Conservation (phyloP, 2,888 invertebrate species). For the Drosophila mayaguana region DNA sequence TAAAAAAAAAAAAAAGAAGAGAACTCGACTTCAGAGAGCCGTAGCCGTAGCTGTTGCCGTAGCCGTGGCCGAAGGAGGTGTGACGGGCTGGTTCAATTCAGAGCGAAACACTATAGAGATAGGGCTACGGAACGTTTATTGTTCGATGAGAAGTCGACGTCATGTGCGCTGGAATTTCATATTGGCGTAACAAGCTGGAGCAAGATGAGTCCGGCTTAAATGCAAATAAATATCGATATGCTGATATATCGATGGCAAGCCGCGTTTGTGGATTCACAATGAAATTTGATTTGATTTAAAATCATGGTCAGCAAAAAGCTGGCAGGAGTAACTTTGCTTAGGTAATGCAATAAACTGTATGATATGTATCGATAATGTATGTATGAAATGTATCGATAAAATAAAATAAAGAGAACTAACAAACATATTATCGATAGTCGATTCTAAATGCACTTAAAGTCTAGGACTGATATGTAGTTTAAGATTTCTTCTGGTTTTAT, state of each 20-base stretch:
- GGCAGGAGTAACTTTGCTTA: too few relatives aligned
- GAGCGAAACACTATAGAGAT: background rate
- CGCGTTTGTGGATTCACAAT: background rate
- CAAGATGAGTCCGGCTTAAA: background rate
- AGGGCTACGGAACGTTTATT: background rate
- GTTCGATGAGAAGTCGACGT: conserved; percentile 3
- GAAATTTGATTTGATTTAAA: background rate
- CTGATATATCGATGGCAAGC: background rate
- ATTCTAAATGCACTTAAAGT: background rate
- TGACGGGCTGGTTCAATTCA: background rate
- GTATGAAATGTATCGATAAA: too few relatives aligned
- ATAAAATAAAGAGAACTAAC: too few relatives aligned
- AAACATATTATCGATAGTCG: background rate
- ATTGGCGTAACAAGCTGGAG: background rate
- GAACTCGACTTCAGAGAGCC: conserved; percentile 5
- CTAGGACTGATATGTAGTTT: background rate
- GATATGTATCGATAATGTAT: background rate
- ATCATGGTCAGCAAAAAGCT: too few relatives aligned
- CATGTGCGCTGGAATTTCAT: conserved; percentile 20
- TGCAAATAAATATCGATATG: background rate
- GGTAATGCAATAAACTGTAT: background rate
- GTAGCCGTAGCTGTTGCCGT: background rate
- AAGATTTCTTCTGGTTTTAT: background rate
- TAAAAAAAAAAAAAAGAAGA: conserved; percentile 36
- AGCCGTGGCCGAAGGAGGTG: background rate